These are phyloP conservation scores for Drosophila tani DNA, from an alignment of 1,140 invertebrate species.

Conservation along the genomic window DNA sequence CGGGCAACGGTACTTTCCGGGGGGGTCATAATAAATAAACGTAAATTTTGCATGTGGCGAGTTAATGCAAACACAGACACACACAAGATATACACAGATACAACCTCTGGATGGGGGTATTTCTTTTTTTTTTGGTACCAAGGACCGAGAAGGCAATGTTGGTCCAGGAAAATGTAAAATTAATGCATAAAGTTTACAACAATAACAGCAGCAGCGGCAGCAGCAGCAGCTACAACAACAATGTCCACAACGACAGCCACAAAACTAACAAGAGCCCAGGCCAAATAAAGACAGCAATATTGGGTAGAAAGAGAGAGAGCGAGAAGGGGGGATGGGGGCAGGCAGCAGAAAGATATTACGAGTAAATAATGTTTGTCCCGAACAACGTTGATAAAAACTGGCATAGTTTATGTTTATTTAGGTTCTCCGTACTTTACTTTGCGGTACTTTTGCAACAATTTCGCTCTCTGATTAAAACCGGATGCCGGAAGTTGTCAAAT, in stretches of 20 bases:
- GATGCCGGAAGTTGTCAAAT: conserved; percentile 65
- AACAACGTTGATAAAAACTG: conserved; percentile 66
- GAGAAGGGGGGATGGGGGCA: conserved; percentile 18
- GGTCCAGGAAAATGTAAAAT: conserved; percentile 76
- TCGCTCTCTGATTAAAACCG: conserved; percentile 33
- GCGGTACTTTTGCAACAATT: conserved; percentile 23
- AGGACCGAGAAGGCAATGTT: conserved; percentile 28
- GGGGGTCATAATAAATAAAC: conserved; percentile 76
- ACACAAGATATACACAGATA: conserved; percentile 47
- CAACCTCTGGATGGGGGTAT: conserved; percentile 20
- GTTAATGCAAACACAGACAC: conserved; percentile 75
- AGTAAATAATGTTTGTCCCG: conserved; percentile 66
- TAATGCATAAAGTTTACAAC: conserved; percentile 82
- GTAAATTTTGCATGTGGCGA: conserved; percentile 82
- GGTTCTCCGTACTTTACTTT: conserved; percentile 32
- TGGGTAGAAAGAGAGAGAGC: conserved; percentile 30
- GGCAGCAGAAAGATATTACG: conserved; percentile 54
- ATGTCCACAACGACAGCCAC: conserved; percentile 53
- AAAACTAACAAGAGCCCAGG: conserved; percentile 44
- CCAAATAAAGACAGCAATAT: conserved; percentile 46
- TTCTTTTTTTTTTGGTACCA: not conserved
- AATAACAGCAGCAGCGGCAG: conserved; percentile 45
- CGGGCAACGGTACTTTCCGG: conserved; percentile 16
- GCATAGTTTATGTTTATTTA: conserved; percentile 57
- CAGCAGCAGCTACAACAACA: conserved; percentile 55